Conservation (phyloP, 2,888 invertebrate species). For the Megastigmus dorsalis region DNA sequence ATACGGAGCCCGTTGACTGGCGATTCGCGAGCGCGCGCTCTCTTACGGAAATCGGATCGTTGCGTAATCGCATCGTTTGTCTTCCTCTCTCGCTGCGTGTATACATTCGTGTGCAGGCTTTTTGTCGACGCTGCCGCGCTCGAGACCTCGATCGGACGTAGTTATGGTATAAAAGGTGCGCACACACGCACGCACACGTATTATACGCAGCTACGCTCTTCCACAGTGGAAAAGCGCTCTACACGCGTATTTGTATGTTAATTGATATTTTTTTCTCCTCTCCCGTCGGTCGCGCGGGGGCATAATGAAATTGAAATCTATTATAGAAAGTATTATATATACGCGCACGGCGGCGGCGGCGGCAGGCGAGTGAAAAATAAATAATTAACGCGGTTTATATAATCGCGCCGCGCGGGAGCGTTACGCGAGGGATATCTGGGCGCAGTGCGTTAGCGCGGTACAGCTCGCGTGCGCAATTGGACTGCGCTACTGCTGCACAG, state of each 20-base stretch:
- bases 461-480: neutral
- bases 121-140: neutral
- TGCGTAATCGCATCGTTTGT: neutral
- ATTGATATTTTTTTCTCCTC: slow-evolving; percentile 10
- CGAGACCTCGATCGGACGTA: neutral
- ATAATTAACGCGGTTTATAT: slow-evolving; percentile 45
- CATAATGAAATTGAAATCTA: slow-evolving; percentile 35
- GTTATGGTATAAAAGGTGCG: too few relatives aligned
- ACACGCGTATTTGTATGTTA: slow-evolving; percentile 6
- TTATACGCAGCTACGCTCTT: too few relatives aligned
- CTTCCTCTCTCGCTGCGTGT: neutral
- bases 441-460: neutral
- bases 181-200: too few relatives aligned
- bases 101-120: too few relatives aligned
- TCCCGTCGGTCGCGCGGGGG: neutral
- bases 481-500: neutral
- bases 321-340: slow-evolving; percentile 42
- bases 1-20: neutral
- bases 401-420: slow-evolving; percentile 6
- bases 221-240: slow-evolving; percentile 10
- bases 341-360: too few relatives aligned
- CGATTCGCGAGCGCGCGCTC: neutral
- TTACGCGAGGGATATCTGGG: neutral
- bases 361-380: slow-evolving; percentile 16
- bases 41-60: neutral